phyloP scores from a whole-genome alignment of 2,888 invertebrate species.

The Tortrix viridana region DNA sequence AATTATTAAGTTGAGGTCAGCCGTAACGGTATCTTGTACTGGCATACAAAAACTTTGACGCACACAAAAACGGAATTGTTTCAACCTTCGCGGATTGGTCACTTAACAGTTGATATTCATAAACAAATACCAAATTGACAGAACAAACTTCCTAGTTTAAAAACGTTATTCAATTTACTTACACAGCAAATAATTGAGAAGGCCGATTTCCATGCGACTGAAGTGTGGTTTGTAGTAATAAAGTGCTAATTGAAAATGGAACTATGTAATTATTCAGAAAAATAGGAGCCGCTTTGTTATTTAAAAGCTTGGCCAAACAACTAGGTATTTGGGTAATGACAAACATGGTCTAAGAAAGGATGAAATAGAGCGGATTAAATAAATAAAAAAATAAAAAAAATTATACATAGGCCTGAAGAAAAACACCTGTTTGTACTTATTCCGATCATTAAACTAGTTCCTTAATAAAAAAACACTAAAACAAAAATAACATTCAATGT shows the following conservation, averaged over 20 bases:
- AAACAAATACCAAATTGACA: conserved; percentile 32
- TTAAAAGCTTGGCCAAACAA: background rate
- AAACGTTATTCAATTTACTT: conserved; percentile 27
- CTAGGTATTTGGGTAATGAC: too few species aligned
- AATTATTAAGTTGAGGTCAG: conserved; percentile 20
- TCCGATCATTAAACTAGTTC: conserved; percentile 4
- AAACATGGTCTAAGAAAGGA: too few species aligned
- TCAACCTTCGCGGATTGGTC: conserved; percentile 30
- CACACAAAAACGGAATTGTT: conserved; percentile 23
- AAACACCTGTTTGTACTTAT: background rate
- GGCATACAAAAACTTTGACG: conserved; percentile 17
- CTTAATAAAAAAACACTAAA: conserved; percentile 5
- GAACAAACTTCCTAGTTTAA: conserved; percentile 29
- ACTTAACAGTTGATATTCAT: conserved; percentile 21
- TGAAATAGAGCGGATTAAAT: too few species aligned
- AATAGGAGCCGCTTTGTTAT: background rate
- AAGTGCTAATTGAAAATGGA: conserved; percentile 2
- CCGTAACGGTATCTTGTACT: conserved; percentile 28
- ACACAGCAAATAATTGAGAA: conserved; percentile 28
- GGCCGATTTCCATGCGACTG: conserved; percentile 11
- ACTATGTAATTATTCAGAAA: conserved; percentile 3
- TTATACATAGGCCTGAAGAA: too few species aligned
- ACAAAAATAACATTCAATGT: conserved; percentile 11
- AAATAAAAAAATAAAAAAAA: background rate
- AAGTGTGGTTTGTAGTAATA: conserved; percentile 3